Evolutionary conservation across 2,113 vertebrate species (phyloP).

Genomic region (Paedocypris sp.): DNA sequence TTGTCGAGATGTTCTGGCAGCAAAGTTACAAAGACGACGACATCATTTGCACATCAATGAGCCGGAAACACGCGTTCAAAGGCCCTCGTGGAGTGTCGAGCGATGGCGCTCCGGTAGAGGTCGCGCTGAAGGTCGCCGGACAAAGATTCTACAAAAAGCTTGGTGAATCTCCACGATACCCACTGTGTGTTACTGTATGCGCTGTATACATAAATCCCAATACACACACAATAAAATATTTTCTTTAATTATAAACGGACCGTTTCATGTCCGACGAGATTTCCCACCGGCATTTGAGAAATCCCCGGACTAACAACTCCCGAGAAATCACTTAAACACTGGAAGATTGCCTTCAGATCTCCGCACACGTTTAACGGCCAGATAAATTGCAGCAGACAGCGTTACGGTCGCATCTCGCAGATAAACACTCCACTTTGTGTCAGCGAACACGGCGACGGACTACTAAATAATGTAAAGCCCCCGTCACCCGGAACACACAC

Average conservation of each 20-base stretch:
- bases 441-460: not conserved
- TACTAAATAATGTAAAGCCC: slow-evolving; percentile 20
- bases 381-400: not conserved
- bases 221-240: not conserved
- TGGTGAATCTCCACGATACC: not conserved
- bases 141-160: not conserved
- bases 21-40: slow-evolving; percentile 17
- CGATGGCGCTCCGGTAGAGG: slow-evolving; percentile 6
- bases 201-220: not conserved
- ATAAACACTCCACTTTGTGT: slow-evolving; percentile 1
- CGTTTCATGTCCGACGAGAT: not conserved
- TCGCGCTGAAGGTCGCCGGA: slow-evolving; percentile 8
- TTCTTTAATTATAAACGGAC: not conserved
- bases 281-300: not conserved
- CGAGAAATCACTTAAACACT: not conserved
- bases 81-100: not conserved
- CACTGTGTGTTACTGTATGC: not conserved
- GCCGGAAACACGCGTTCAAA: slow-evolving; percentile 6
- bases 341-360: too few relatives aligned
- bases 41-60: slow-evolving; percentile 27
- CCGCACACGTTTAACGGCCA: too few relatives aligned
- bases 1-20: not conserved
- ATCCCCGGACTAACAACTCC: not conserved
- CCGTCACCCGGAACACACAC: not conserved
- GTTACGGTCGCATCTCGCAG: not conserved